Evolutionary conservation across 2,888 invertebrate genomes (phyloP), one percentile per base, ranked within the genome.

Genomic region (Dermolepida albohirtum): DNA sequence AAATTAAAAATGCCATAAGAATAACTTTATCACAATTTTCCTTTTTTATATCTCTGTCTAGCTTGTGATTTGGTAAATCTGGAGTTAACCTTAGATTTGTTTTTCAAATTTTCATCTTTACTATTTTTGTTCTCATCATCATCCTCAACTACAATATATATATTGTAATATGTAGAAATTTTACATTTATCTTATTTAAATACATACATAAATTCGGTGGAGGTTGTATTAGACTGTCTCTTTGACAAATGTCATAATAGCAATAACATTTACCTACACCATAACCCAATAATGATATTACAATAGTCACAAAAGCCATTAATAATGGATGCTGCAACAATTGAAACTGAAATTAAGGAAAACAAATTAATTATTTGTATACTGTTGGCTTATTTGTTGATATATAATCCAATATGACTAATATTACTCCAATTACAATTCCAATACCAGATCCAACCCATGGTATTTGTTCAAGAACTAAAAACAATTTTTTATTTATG

Each of bases 371-470:
- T 39, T 50, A 17, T 50, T 71, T 74, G 84, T 87, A 85, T 84
- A 91, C 91, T 73, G 87, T 89, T 50, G 91, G 90, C 76, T 86
- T 89, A 71, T 86, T 83, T 43, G 91, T 89, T 71, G 90, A 84
- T 67, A 88, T 84, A 74, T 89, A 89, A 82, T 92, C 92, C 67
- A 89, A 86, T 72, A 92, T 86, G 63, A 91, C 90, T 72, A 92
- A 86, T 55, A 85, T 83, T 70, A 91, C 90, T 29, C 92, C 92
- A 69, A 90, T 77, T 69, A 91, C 87, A 65, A 92, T 86, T 7
- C 92, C 92, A 73, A 92, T 82, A 57, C 91, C 91, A 69, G 92
- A 89, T 71, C 92, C 90, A 44, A 92, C 84, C 92, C 92, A 92
- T 50, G 92, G 90, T 69, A 90, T 86, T 79, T 90, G 91, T 77